A percentile compares a stretch with the other conserved stretches of the same genome.
Conservation (phyloP, 2,113 vertebrate genomes). For the Elanoides forficatus region DNA sequence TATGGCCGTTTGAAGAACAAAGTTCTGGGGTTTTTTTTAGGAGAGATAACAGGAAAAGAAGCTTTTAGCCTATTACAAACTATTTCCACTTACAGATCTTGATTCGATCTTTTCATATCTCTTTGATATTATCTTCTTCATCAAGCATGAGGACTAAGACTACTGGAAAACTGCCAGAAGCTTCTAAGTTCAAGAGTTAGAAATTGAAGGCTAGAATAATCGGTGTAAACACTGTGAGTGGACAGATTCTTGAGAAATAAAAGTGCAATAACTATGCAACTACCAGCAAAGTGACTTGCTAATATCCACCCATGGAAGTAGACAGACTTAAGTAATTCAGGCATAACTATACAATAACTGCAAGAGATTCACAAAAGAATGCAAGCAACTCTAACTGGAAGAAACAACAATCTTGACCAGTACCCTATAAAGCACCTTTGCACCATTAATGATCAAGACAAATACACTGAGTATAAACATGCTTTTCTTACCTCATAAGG, state of each 20-base stretch:
- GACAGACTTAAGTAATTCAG: neutral
- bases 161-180: neutral
- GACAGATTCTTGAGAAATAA: neutral
- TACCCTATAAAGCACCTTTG: neutral
- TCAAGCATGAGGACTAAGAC: neutral
- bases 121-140: neutral
- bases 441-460: neutral
- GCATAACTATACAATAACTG: neutral
- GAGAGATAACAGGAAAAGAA: neutral
- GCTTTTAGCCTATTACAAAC: neutral
- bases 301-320: neutral
- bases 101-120: neutral
- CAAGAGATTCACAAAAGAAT: neutral
- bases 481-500: slow-evolving; percentile 90
- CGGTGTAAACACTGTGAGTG: neutral
- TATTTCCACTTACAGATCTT: neutral
- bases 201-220: neutral
- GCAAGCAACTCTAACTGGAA: neutral
- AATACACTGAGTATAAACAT: neutral
- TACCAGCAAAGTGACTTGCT: neutral
- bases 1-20: neutral
- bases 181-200: neutral
- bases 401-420: neutral
- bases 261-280: neutral
- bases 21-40: neutral